Base-by-base conservation (phyloP, 2,888 invertebrate species). In the Marronus borbonicus region DNA sequence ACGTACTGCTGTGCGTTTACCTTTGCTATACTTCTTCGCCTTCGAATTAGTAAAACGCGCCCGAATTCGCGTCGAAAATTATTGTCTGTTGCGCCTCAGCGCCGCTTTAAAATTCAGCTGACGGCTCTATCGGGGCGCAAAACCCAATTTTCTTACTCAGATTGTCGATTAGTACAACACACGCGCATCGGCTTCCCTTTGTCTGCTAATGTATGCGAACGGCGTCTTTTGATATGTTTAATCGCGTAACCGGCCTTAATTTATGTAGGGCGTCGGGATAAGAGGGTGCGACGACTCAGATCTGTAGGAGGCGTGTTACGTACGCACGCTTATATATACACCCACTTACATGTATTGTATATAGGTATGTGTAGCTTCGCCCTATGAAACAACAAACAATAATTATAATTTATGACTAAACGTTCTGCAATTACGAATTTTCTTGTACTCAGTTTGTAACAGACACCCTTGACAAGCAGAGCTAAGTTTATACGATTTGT, bases 171-270 rank as follows among this genome's bases (percentile, higher is more conserved):
- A 74, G 58, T 12, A 28, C 28, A 24, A 74, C 60, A 74, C 24
- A 24, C 17, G 60, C 55, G 55, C 60, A 44, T 7, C 20, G 1
- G 60, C 44, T 1, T 8, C 44, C 44, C 2, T 39, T 8, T 44
- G 10, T 8, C 12, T 44, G 44, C 44, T 60, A 74, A 74, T 74
- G n/a, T 74, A 74, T 74, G 60, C 72, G 44, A 39, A 60, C 60
- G 14, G n/a, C 44, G 72, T 74, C 72, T 74, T 44, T 74, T 74
- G 72, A 74, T 74, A 74, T 44, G 39, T 74, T 74, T 74, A 74
- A 20, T 44, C 44, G 44, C 44, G 72, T 74, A 74, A 74, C 60
- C 72, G 36, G 72, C 55, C 28, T 4, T 74, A 74, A 74, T 74
- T 74, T 74, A 74, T 74, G 72, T 60, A 31, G 60, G n/a, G 50